Conservation (phyloP, 1,140 invertebrate genomes). For the Saccostrea glomerata region DNA sequence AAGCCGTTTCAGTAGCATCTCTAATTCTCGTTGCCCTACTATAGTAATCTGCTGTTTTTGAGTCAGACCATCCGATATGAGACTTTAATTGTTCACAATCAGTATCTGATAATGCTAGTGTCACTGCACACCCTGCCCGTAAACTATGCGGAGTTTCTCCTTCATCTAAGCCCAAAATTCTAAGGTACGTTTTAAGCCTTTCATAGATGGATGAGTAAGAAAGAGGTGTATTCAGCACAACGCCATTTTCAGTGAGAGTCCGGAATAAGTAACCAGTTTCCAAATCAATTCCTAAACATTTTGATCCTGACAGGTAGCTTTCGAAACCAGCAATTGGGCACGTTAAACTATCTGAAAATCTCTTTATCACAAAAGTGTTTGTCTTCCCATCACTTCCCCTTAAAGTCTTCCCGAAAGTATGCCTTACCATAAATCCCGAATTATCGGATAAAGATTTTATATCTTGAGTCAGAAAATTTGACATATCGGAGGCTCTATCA, state of each 20-base stretch:
- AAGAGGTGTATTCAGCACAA: background rate
- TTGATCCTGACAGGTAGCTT: no score
- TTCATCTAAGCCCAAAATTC: slow-evolving; percentile 28
- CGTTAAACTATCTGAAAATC: background rate
- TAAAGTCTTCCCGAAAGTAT: slow-evolving; percentile 1
- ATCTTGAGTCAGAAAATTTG: background rate
- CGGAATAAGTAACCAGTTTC: no score
- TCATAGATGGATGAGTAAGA: slow-evolving; percentile 31
- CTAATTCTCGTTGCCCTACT: no score
- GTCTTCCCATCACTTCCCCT: background rate
- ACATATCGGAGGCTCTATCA: slow-evolving; percentile 46
- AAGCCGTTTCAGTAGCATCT: no score
- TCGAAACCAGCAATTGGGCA: background rate
- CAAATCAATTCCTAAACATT: no score
- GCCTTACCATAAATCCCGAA: slow-evolving; percentile 28
- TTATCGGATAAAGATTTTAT: background rate
- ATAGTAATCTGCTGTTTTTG: no score
- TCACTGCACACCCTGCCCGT: slow-evolving; percentile 40
- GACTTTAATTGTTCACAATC: no score
- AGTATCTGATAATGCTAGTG: background rate
- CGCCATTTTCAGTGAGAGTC: no score
- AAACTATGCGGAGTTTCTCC: slow-evolving; percentile 1
- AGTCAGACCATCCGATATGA: no score
- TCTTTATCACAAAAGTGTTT: slow-evolving; percentile 39
- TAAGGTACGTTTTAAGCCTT: slow-evolving; percentile 33